phyloP scores from a whole-genome alignment of 2,888 invertebrate genomes.

The Mesodorylaimus sp. region DNA sequence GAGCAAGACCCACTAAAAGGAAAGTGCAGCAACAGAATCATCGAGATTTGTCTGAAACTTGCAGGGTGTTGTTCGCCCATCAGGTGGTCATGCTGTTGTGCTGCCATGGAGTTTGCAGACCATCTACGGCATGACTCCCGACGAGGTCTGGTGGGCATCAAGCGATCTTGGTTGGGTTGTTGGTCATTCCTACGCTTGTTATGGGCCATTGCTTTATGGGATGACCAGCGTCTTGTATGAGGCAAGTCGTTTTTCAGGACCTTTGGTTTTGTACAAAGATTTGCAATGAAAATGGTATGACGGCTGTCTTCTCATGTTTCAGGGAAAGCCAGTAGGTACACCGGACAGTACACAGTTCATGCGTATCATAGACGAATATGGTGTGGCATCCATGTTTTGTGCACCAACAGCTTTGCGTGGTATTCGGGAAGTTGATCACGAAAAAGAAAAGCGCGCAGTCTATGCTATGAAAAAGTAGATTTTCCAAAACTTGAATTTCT shows the following conservation, averaged over 20 bases:
- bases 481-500: too few species aligned
- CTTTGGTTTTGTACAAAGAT: background rate
- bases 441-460: too few species aligned
- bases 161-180: conserved; percentile 74
- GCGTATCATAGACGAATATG: conserved; percentile 64
- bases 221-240: conserved; percentile 42
- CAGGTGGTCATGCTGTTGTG: conserved; percentile 68
- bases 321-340: conserved; percentile 84
- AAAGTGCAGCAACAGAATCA: too few species aligned
- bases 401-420: conserved; percentile 77
- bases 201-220: conserved; percentile 64
- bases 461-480: too few species aligned
- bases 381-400: conserved; percentile 63
- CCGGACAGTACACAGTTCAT: conserved; percentile 81
- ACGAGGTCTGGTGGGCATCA: conserved; percentile 72
- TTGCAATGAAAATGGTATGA: background rate
- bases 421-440: conserved; percentile 59
- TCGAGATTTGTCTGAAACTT: conserved; percentile 6
- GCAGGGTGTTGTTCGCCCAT: conserved; percentile 66
- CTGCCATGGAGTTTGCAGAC: conserved; percentile 64
- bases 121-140: conserved; percentile 47
- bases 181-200: conserved; percentile 82
- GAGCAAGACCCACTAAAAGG: too few species aligned
- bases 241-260: conserved; percentile 12
- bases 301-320: conserved; percentile 40